Evolutionary conservation across 2,888 invertebrate genomes (phyloP).

Genomic region (Dorcus hopei): DNA sequence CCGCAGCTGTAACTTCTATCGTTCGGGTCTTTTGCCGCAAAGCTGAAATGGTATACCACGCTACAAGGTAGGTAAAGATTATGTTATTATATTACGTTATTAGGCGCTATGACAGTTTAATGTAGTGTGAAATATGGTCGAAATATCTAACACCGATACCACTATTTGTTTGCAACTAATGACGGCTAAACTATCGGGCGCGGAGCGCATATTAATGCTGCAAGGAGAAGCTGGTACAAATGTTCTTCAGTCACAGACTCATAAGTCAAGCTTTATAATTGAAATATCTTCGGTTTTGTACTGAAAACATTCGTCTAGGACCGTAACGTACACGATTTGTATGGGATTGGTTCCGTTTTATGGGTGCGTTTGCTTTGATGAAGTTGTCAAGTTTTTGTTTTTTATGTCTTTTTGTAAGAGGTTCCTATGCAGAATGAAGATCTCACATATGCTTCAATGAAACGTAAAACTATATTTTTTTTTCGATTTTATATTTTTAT

Average conservation of each 20-base stretch:
- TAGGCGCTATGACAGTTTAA: constrained; percentile 47
- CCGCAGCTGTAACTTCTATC: too few relatives aligned
- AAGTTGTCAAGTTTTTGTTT: too few relatives aligned
- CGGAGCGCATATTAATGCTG: constrained; percentile 10
- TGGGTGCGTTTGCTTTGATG: too few relatives aligned
- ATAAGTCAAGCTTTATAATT: constrained; percentile 36
- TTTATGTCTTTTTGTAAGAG: too few relatives aligned
- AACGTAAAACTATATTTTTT: too few relatives aligned
- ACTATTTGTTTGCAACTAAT: constrained; percentile 35
- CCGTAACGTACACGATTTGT: constrained; percentile 15
- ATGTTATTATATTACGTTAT: constrained; percentile 49
- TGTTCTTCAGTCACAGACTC: constrained; percentile 21
- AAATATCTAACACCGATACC: constrained; percentile 37
- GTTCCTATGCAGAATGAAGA: too few relatives aligned
- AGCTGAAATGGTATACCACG: not conserved
- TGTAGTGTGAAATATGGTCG: constrained; percentile 47
- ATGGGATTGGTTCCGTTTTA: too few relatives aligned
- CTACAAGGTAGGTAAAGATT: constrained; percentile 33
- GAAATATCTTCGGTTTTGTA: constrained; percentile 38
- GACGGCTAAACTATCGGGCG: constrained; percentile 14
- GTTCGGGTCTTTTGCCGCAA: not conserved
- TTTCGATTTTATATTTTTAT: too few relatives aligned
- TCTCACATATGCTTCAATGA: too few relatives aligned
- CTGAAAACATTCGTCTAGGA: constrained; percentile 25
- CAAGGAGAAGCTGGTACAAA: constrained; percentile 14